Conservation (phyloP, 2,888 invertebrate species). For the Frankliniella fusca region DNA sequence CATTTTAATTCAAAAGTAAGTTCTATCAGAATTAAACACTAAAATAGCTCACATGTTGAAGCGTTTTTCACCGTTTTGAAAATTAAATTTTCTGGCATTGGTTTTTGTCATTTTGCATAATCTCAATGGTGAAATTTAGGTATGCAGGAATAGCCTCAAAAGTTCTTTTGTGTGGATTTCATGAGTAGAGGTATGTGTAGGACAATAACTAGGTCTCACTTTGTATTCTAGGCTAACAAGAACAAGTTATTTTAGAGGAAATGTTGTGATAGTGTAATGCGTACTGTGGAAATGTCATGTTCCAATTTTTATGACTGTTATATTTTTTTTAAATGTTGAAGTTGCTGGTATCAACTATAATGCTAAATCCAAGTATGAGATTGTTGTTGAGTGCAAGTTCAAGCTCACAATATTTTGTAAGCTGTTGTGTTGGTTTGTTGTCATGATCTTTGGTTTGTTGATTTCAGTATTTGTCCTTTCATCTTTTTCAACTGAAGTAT, state of each 20-base stretch:
- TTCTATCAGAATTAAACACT: no score
- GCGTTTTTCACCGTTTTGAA: background rate
- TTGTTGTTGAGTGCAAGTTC: background rate
- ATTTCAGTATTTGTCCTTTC: conserved; percentile 2
- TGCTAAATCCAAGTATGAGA: background rate
- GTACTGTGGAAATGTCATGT: background rate
- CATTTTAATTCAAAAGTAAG: no score
- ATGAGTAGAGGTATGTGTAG: background rate
- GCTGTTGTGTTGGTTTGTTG: background rate
- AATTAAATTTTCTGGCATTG: background rate
- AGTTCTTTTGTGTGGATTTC: background rate
- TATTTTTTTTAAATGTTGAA: background rate
- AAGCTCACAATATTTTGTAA: background rate
- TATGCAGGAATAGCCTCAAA: background rate
- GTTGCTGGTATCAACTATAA: conserved; percentile 7
- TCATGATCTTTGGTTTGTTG: background rate
- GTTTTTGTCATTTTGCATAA: background rate
- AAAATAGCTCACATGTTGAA: no score
- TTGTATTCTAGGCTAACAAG: background rate
- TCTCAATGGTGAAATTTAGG: background rate
- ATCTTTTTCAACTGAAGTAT: background rate
- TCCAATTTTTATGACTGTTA: background rate
- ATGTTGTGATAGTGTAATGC: conserved; percentile 3
- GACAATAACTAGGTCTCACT: background rate
- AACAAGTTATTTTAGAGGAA: conserved; percentile 8